phyloP scores from a whole-genome alignment of 1,140 invertebrate species.

The Drosophila tsacasi region DNA sequence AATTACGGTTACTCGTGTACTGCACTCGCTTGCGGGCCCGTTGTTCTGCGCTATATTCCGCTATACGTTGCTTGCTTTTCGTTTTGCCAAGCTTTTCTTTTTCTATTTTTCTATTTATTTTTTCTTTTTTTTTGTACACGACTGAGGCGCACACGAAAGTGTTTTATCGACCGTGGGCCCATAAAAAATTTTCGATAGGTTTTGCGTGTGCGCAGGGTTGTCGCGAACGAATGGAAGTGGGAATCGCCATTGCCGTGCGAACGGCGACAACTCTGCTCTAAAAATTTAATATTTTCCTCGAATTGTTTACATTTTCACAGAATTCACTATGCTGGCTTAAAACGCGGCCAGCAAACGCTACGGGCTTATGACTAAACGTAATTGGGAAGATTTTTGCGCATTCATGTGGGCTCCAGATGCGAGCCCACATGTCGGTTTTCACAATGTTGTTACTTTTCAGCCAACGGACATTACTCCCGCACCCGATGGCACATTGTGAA shows the following conservation, averaged over 20 bases:
- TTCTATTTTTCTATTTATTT: conserved; percentile 45
- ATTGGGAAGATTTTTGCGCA: neutral
- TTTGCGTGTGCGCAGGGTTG: conserved; percentile 49
- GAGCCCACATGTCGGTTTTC: conserved; percentile 18
- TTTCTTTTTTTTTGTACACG: conserved; percentile 74
- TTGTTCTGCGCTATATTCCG: conserved; percentile 8
- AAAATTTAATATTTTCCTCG: conserved; percentile 73
- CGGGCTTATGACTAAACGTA: neutral
- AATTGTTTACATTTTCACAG: conserved; percentile 52
- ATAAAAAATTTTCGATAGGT: conserved; percentile 61
- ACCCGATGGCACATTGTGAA: conserved; percentile 4
- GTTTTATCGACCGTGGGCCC: conserved; percentile 70
- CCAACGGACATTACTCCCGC: conserved; percentile 59
- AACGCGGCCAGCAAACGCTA: neutral
- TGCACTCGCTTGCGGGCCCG: conserved; percentile 5
- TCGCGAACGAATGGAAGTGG: conserved; percentile 8
- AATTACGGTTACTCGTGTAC: conserved; percentile 41
- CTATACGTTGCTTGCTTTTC: conserved; percentile 7
- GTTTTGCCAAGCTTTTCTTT: conserved; percentile 51
- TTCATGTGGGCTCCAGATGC: neutral
- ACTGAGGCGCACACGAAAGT: conserved; percentile 66
- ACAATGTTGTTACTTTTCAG: conserved; percentile 57
- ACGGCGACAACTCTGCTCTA: conserved; percentile 53
- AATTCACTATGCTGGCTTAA: neutral
- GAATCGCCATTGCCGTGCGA: conserved; percentile 23